Percentiles rank a stretch among this genome's conserved stretches.
Conservation (phyloP, 2,888 invertebrate species). For the Eudasyphora cyanicolor region DNA sequence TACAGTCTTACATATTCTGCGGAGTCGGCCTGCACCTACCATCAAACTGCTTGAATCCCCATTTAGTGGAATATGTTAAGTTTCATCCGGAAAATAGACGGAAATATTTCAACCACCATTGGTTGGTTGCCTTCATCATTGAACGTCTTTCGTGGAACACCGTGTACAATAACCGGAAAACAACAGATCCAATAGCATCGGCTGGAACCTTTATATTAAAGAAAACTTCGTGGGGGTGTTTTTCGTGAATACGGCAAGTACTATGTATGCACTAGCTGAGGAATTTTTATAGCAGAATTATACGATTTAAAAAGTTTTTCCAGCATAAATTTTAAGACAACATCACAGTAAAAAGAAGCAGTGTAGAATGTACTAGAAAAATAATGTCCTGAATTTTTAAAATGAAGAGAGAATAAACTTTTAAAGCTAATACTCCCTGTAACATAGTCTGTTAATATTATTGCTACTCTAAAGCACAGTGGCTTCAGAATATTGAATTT, state of each 20-base stretch:
- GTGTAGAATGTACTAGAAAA: background rate
- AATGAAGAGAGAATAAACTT: background rate
- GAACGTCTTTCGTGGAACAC: background rate
- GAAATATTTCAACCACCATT: conserved; percentile 47
- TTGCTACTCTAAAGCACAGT: no score
- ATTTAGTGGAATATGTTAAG: background rate
- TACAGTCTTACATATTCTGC: background rate
- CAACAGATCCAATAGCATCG: no score
- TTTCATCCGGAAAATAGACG: conserved; percentile 35
- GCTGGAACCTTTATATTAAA: conserved; percentile 34
- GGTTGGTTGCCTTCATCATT: conserved; percentile 46
- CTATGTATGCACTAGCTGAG: background rate
- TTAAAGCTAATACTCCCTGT: no score
- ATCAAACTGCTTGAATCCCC: no score
- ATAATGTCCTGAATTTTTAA: conserved; percentile 4
- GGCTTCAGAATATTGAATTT: no score
- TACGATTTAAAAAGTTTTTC: conserved; percentile 54
- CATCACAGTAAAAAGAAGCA: background rate
- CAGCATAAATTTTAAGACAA: conserved; percentile 40
- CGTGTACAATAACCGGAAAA: background rate
- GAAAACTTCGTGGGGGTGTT: conserved; percentile 38
- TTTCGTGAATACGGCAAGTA: background rate
- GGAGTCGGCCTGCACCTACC: background rate
- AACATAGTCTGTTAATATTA: no score
- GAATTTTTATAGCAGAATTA: conserved; percentile 48